These are phyloP conservation scores for Mus spretus DNA, from an alignment of 2,797 vertebrate species.

Conservation along the genomic window DNA sequence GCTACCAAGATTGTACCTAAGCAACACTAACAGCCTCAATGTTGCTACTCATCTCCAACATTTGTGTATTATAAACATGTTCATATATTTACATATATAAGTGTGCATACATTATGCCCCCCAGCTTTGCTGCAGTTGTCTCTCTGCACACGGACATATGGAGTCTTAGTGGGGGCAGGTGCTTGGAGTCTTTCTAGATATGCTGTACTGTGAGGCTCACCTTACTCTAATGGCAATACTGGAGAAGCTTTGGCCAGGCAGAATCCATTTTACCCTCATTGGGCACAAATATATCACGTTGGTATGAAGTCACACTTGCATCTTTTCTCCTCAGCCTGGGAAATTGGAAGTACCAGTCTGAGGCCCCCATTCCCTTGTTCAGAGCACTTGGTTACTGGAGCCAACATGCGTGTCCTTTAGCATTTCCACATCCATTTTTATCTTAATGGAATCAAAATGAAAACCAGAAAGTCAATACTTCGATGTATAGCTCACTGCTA, in stretches of 20 bases:
- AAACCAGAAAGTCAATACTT: slow-evolving; percentile 12
- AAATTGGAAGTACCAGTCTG: not conserved
- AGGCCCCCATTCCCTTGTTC: not conserved
- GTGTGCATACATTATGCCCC: not conserved
- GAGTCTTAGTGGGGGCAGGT: not conserved
- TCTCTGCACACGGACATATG: not conserved
- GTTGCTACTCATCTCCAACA: too few species aligned
- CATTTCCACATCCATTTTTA: not conserved
- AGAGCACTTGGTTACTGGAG: not conserved
- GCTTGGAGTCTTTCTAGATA: not conserved
- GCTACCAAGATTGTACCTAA: not conserved
- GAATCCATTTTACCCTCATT: not conserved
- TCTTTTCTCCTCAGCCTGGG: not conserved
- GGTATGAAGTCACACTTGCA: not conserved
- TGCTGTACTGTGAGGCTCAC: not conserved
- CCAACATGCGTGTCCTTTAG: not conserved
- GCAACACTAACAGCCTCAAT: too few species aligned
- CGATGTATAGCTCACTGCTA: not conserved
- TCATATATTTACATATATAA: not conserved
- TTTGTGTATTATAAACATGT: not conserved
- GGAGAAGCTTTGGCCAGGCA: not conserved
- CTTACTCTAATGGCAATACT: not conserved
- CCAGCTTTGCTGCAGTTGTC: not conserved
- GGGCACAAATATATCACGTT: not conserved
- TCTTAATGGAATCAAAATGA: slow-evolving; percentile 12